A percentile compares a stretch with the other conserved stretches of the same genome.
Evolutionary conservation across 2,888 invertebrate genomes (phyloP).

Genomic region (Sesia apiformis): DNA sequence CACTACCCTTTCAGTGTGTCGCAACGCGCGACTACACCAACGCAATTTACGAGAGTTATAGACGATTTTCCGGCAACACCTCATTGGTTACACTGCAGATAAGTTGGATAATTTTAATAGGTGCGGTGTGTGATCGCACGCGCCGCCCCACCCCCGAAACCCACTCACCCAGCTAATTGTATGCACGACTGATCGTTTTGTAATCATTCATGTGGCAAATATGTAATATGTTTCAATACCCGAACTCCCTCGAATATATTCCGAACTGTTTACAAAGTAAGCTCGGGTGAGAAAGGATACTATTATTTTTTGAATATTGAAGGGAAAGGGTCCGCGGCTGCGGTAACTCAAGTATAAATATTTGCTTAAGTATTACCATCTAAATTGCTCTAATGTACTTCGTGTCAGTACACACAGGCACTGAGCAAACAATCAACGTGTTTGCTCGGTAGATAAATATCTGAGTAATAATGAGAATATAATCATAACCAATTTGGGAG

Average conservation of each 20-base stretch:
- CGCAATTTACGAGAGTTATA: no score
- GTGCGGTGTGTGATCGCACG: no score
- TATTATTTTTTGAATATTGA: constrained; percentile 23
- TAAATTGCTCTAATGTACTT: constrained; percentile 26
- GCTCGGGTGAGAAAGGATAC: constrained; percentile 7
- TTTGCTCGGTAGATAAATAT: neutral
- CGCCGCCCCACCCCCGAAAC: neutral
- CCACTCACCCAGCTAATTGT: constrained; percentile 20
- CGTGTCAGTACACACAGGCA: constrained; percentile 1
- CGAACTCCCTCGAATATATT: constrained; percentile 7
- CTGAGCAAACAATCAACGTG: neutral
- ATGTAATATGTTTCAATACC: constrained; percentile 28
- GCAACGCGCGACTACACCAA: no score
- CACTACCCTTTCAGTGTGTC: no score
- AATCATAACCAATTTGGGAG: neutral
- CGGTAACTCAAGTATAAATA: constrained; percentile 15
- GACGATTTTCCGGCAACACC: no score
- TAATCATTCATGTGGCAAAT: constrained; percentile 20
- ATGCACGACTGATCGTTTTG: constrained; percentile 22
- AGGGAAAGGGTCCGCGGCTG: constrained; percentile 4
- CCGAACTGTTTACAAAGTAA: constrained; percentile 11
- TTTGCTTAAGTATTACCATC: constrained; percentile 23
- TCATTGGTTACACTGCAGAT: no score
- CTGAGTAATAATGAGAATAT: neutral
- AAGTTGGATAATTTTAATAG: no score